A percentile compares a stretch with the other conserved stretches of the same genome.
phyloP scores from a whole-genome alignment of 2,888 invertebrate genomes.

The Orchesella flavescens region DNA sequence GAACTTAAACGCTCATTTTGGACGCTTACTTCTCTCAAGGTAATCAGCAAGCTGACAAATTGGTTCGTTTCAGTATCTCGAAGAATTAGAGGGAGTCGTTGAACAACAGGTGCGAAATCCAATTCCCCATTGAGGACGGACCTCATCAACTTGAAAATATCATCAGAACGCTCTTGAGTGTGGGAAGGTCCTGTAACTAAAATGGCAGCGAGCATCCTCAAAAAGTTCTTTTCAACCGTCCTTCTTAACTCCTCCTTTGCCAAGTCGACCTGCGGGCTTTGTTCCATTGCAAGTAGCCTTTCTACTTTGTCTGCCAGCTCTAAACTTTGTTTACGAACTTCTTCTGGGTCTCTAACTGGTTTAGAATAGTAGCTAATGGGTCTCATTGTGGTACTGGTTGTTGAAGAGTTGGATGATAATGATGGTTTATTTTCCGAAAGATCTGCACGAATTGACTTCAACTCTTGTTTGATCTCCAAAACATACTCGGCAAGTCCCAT shows the following conservation, averaged over 20 bases:
- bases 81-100: conserved; percentile 68
- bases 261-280: conserved; percentile 65
- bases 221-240: conserved; percentile 68
- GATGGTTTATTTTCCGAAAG: conserved; percentile 10
- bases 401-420: no score
- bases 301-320: conserved; percentile 69
- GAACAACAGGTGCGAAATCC: conserved; percentile 69
- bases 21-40: conserved; percentile 66
- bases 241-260: conserved; percentile 66
- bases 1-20: no score
- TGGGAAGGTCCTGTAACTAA: conserved; percentile 68
- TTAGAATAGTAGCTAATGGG: conserved; percentile 23
- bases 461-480: conserved; percentile 62
- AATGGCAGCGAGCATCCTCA: conserved; percentile 69
- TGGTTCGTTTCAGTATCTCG: conserved; percentile 70
- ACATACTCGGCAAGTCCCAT: conserved; percentile 70
- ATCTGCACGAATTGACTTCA: conserved; percentile 45
- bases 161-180: conserved; percentile 66
- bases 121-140: conserved; percentile 69
- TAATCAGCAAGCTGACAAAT: conserved; percentile 66
- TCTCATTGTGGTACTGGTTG: conserved; percentile 2
- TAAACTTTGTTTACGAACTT: conserved; percentile 46
- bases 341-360: conserved; percentile 32
- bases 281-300: conserved; percentile 63
- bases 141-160: conserved; percentile 70